Conservation (phyloP, 2,113 vertebrate species). For the Nothocercus julius region DNA sequence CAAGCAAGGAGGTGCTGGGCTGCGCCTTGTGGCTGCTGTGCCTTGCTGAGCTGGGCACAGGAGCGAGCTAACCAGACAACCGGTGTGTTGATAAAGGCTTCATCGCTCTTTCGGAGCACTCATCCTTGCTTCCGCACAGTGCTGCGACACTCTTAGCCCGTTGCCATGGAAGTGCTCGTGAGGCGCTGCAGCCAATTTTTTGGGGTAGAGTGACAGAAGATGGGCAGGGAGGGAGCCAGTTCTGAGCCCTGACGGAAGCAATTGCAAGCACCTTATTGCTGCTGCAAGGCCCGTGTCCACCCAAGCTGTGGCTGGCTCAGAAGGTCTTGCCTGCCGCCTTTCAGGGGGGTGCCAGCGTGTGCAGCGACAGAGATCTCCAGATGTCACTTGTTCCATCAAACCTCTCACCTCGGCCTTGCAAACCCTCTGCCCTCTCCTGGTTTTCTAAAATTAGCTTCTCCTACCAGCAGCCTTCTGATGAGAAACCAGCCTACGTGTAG, state of each 20-base stretch:
- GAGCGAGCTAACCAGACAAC: not conserved
- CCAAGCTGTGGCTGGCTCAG: not conserved
- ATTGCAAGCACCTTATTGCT: not conserved
- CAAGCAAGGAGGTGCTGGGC: not conserved
- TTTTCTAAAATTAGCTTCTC: not conserved
- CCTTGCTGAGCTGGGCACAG: not conserved
- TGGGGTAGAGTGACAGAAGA: not conserved
- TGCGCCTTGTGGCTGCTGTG: rapidly evolving
- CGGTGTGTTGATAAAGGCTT: not conserved
- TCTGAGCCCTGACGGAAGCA: not conserved
- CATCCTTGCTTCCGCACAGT: not conserved
- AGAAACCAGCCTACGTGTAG: not conserved
- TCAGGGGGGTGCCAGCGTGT: not conserved
- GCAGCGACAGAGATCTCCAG: not conserved
- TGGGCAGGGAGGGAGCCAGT: not conserved
- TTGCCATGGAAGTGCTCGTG: not conserved
- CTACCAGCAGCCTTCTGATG: not conserved
- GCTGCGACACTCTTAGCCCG: not conserved
- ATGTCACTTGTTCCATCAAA: not conserved
- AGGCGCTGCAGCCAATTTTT: not conserved
- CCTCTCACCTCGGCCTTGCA: not conserved
- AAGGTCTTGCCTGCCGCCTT: not conserved
- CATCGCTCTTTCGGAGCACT: not conserved
- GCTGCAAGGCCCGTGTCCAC: not conserved
- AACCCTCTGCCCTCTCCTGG: not conserved